phyloP scores from a whole-genome alignment of 2,797 vertebrate species.

The Micropoecilia bifurca region DNA sequence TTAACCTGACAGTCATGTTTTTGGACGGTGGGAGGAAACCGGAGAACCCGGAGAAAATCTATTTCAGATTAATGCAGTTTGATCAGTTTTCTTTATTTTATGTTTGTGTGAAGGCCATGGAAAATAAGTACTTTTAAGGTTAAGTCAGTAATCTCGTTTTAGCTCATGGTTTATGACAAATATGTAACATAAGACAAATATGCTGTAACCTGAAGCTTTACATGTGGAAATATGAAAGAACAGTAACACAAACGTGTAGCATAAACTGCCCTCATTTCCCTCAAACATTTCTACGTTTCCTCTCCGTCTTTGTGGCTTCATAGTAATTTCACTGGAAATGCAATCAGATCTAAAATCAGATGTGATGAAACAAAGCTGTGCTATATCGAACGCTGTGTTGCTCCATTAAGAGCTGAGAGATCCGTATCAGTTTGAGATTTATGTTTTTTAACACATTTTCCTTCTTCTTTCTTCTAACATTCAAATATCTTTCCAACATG shows the following conservation, averaged over 20 bases:
- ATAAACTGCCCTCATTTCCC: neutral
- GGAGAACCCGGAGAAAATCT: no score
- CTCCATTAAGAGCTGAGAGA: constrained; percentile 2
- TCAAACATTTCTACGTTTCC: neutral
- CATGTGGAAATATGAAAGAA: neutral
- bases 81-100: neutral
- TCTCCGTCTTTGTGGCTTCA: neutral
- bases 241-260: neutral
- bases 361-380: constrained; percentile 10
- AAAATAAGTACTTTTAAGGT: neutral
- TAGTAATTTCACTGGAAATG: neutral
- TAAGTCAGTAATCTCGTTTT: neutral
- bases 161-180: neutral
- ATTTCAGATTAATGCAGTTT: neutral
- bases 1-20: no score
- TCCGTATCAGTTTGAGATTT: neutral
- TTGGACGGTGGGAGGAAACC: no score
- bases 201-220: neutral
- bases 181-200: neutral
- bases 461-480: neutral
- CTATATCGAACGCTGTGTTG: neutral
- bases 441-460: neutral
- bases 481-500: neutral
- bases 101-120: neutral
- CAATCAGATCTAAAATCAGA: neutral